Percentiles rank a stretch among this genome's conserved stretches.
Evolutionary conservation across 2,797 vertebrate genomes (phyloP).

Genomic region (Myotis pilosus): DNA sequence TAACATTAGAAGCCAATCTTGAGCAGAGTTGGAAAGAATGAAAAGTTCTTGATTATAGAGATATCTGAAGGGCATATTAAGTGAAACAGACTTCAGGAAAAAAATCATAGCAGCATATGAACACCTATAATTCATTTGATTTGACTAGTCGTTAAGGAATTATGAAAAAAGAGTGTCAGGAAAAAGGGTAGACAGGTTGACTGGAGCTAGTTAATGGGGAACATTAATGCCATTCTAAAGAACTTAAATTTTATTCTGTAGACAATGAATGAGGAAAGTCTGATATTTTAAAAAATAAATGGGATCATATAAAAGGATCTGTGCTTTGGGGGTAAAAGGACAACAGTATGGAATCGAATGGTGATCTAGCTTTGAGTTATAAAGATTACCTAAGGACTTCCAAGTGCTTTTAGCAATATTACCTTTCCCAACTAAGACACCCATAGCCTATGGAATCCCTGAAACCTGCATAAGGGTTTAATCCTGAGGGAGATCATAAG

Average conservation of each 20-base stretch:
- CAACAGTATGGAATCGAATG: background rate
- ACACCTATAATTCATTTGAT: background rate
- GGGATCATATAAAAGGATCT: background rate
- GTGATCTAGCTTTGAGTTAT: background rate
- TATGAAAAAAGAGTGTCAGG: background rate
- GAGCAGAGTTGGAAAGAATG: background rate
- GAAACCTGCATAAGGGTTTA: background rate
- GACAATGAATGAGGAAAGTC: background rate
- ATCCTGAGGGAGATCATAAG: background rate
- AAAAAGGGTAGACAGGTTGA: background rate
- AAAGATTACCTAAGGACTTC: background rate
- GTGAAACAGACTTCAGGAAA: background rate
- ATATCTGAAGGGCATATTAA: background rate
- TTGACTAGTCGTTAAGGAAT: conserved; percentile 23
- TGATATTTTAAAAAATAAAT: background rate
- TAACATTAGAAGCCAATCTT: background rate
- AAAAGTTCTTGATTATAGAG: background rate
- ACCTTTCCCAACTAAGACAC: background rate
- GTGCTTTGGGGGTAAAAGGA: background rate
- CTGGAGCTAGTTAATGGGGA: background rate
- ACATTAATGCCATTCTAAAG: background rate
- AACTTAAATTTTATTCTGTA: background rate
- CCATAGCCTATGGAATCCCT: background rate
- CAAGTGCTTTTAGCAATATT: background rate
- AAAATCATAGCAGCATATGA: background rate